Conservation (phyloP, 1,140 invertebrate genomes). For the Sminthurides bifidus region DNA sequence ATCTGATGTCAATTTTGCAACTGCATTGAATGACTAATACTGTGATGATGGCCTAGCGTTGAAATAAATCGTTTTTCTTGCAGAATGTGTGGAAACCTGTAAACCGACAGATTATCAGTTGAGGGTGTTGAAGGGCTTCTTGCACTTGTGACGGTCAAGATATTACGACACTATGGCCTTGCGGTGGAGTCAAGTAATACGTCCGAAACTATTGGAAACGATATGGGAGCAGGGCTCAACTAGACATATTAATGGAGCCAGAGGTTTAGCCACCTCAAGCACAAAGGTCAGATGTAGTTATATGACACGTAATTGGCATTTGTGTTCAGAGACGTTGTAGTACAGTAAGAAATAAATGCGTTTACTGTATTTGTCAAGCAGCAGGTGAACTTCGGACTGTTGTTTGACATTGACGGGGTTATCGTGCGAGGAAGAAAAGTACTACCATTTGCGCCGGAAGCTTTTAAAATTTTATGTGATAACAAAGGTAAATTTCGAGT, state of each 20-base stretch:
- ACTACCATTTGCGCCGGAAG: conserved; percentile 48
- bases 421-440: conserved; percentile 52
- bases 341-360: background rate
- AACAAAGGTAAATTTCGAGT: conserved; percentile 47
- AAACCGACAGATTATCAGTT: too few species aligned
- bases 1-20: too few species aligned
- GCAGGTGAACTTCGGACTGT: conserved; percentile 44
- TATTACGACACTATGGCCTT: conserved; percentile 8
- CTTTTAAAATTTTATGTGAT: conserved; percentile 45
- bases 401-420: conserved; percentile 64
- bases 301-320: background rate
- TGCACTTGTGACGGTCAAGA: too few species aligned
- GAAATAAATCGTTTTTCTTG: too few species aligned
- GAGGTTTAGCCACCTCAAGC: too few species aligned
- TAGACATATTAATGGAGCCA: too few species aligned
- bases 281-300: too few species aligned
- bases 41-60: too few species aligned
- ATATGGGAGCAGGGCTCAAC: background rate
- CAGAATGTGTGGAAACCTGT: too few species aligned
- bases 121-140: too few species aligned
- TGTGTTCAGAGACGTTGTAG: background rate
- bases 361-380: conserved; percentile 1
- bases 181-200: background rate
- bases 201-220: background rate
- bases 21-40: too few species aligned